Evolutionary conservation across 2,888 invertebrate species (phyloP).

Genomic region (Nasonovia ribisnigri): DNA sequence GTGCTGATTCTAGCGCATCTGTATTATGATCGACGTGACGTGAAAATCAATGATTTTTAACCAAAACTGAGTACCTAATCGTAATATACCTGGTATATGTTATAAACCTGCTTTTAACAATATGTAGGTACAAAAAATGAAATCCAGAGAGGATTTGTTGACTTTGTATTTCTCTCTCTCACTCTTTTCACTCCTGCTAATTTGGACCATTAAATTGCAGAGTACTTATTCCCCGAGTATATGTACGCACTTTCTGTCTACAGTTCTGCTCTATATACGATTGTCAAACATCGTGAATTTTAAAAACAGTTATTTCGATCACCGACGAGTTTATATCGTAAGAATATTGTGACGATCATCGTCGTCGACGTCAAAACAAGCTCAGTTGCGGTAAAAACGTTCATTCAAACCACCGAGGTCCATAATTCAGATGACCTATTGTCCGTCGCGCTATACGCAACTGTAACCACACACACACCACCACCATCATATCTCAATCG

Average conservation of each 20-base stretch:
- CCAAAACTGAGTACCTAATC: conserved; percentile 1
- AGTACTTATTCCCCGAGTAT: neutral
- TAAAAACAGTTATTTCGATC: no score
- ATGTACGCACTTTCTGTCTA: neutral
- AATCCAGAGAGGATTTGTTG: neutral
- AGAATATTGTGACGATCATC: neutral
- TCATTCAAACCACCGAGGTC: neutral
- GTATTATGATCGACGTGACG: conserved; percentile 32
- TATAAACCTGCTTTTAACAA: neutral
- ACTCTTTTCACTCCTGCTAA: neutral
- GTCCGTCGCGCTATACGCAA: neutral
- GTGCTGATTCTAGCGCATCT: conserved; percentile 21
- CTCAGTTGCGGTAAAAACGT: conserved; percentile 26
- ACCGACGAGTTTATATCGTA: neutral
- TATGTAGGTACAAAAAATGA: neutral
- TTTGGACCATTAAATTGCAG: neutral
- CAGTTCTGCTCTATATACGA: neutral
- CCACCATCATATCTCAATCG: conserved; percentile 8
- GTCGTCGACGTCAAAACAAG: neutral
- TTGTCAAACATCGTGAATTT: no score
- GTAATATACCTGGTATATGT: neutral
- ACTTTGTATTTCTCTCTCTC: neutral
- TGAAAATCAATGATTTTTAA: neutral
- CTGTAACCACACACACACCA: neutral
- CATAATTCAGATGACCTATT: conserved; percentile 42